Evolutionary conservation across 2,113 vertebrate species (phyloP), one percentile per base, ranked within the genome.

Genomic region (Vidua macroura): DNA sequence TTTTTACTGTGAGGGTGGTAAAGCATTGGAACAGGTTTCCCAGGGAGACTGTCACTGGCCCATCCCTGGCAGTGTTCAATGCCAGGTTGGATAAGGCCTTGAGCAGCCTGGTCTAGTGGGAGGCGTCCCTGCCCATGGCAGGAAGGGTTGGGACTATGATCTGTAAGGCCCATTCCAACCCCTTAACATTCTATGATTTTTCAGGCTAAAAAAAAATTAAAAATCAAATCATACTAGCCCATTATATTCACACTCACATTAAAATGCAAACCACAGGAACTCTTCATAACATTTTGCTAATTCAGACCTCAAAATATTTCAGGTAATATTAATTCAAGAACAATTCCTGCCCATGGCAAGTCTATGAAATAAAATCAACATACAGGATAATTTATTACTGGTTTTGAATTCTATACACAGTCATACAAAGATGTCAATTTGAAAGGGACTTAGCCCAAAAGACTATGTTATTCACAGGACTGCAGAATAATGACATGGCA

Each of bases 331-430:
- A 73, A 85, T 77, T 80, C 59, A 77, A 35, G 39, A 87, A 66
- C 16, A 66, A 22, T 51, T 91, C 49, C 51, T 79, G 53, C 55
- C 68, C 30, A 19, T 60, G 84, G 41, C 37, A 87, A 73, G 27
- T 87, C 63, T 91, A 70, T 91, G 88, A 67, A 93, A 73, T 41
- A 83, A 92, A 95, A 95, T 83, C 82, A 83, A 59, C 68, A 51
- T 13, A 39, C 13, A 62, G 24, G 30, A 66, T 90, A 46, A 67
- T 73, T 82, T 83, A 85, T 91, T 92, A 58, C 9, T 66, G 35
- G 4, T 46, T 86, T 80, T 69, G 59, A 81, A 90, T 87, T 91
- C 39, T 20, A 48, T 13, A 70, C 51, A 76, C 19, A 77, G 23
- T 43, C 46, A 74, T 12, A 58, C 30, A 67, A 78, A 80, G 30